phyloP scores from a whole-genome alignment of 2,113 vertebrate species.

The Xenopus laevis region DNA sequence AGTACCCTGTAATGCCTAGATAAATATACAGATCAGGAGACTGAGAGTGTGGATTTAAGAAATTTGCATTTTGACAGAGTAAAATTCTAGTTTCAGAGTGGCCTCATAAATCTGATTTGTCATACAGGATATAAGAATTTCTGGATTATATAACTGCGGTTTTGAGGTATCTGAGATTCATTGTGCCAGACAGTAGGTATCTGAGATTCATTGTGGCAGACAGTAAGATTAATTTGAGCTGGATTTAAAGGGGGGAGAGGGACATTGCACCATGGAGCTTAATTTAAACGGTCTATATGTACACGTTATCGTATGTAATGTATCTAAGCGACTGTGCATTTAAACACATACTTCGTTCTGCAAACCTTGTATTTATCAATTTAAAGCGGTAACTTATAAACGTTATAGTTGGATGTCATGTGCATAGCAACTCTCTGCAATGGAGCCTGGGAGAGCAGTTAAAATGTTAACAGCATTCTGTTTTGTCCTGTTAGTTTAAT shows the following conservation, averaged over 20 bases:
- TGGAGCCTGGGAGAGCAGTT: slow-evolving; percentile 26
- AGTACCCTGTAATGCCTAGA: not conserved
- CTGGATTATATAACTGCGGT: slow-evolving; percentile 38
- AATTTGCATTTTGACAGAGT: not conserved
- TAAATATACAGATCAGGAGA: not conserved
- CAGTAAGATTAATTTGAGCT: not conserved
- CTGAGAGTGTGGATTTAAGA: no score
- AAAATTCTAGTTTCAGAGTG: slow-evolving; percentile 42
- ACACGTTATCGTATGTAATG: not conserved
- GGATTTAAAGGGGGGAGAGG: not conserved
- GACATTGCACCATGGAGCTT: not conserved
- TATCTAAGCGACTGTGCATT: not conserved
- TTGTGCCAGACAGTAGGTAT: not conserved
- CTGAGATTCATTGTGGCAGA: not conserved
- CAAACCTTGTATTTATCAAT: not conserved
- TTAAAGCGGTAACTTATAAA: slow-evolving; percentile 6
- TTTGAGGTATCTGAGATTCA: not conserved
- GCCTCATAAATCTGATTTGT: slow-evolving; percentile 41
- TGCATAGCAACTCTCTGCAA: slow-evolving; percentile 7
- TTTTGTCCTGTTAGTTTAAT: slow-evolving; percentile 19
- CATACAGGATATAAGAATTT: slow-evolving; percentile 47
- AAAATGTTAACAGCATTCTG: slow-evolving; percentile 34
- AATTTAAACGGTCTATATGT: not conserved
- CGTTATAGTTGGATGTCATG: not conserved
- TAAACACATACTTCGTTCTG: slow-evolving; percentile 6